Evolutionary conservation across 2,113 vertebrate species (phyloP).

Genomic region (Stegostoma tigrinum): DNA sequence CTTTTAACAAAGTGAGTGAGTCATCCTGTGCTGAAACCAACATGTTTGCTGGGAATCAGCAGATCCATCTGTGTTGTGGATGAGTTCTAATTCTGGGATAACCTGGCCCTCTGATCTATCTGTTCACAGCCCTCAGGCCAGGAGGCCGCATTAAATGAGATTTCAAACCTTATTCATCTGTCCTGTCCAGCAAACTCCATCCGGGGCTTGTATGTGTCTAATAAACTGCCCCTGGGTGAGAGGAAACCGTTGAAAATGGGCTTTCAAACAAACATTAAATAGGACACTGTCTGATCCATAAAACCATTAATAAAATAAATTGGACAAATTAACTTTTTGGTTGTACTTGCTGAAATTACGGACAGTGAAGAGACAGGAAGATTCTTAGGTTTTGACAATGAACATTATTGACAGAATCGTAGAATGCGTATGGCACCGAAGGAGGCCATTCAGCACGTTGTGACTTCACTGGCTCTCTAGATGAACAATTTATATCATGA

Average conservation of each 20-base stretch:
- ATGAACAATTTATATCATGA: not conserved
- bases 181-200: not conserved
- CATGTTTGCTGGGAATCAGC: not conserved
- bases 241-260: not conserved
- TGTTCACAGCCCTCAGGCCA: not conserved
- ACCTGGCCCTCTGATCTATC: not conserved
- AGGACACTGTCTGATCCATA: not conserved
- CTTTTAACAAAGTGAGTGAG: not conserved
- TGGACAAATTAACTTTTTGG: not conserved
- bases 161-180: constrained; percentile 8
- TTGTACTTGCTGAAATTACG: not conserved
- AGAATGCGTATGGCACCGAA: not conserved
- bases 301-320: not conserved
- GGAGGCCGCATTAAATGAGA: not conserved
- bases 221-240: not conserved
- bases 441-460: not conserved
- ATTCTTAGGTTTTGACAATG: not conserved
- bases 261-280: not conserved
- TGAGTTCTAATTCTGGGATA: not conserved
- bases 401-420: not conserved
- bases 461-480: not conserved
- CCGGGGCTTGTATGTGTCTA: not conserved
- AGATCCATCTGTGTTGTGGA: constrained; percentile 27
- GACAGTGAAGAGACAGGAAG: not conserved
- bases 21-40: not conserved